Evolutionary conservation across 1,140 invertebrate genomes (phyloP), one percentile per base, ranked within the genome.

Genomic region (Apocrypta bakeri): DNA sequence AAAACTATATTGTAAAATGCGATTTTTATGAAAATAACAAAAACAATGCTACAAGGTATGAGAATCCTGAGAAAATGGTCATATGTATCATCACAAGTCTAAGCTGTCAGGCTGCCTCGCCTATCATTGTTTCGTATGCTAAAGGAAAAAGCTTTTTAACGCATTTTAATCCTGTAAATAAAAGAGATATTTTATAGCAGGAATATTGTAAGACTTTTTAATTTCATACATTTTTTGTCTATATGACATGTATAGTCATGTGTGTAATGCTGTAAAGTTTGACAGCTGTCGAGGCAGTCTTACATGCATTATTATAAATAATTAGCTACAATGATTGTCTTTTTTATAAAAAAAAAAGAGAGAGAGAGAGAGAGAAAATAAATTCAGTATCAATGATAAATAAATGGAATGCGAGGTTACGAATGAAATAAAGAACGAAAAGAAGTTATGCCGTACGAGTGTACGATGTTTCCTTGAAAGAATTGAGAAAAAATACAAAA

Each of bases 151-250:
- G 74, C 75, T 79, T 83, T 79, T 66, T 66, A 83, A 79, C 79
- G 63, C 75, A 83, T 83, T 83, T 83, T 83, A 79, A 79, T 83
- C 75, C 68, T 83, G 82, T 83, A 83, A 83, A 83, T 83, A 83
- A 83, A 79, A 79, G 68, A 82, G 75, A 82, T 82, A 83, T 83
- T 83, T 83, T 83, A 79, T 83, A 83, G 61, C 82, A 83, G 83
- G 74, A 81, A 81, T 63, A 11, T 76, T 72, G 24, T 71, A 75
- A 66, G 40, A 40, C 42, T 76, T 69, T 76, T 82, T 61, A 76
- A 63, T 81, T 81, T 66, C 29, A 4, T 72, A 42, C 29, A 21
- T 64, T 74, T 29, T 82, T 74, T 76, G n/a, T 42, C 21, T 61
- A 27, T 68, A 61, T 79, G 29, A 27, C 9, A 64, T 63, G 40